Evolutionary conservation across 2,888 invertebrate genomes (phyloP), one percentile per base, ranked within the genome.

Genomic region (Tenthredo notha): DNA sequence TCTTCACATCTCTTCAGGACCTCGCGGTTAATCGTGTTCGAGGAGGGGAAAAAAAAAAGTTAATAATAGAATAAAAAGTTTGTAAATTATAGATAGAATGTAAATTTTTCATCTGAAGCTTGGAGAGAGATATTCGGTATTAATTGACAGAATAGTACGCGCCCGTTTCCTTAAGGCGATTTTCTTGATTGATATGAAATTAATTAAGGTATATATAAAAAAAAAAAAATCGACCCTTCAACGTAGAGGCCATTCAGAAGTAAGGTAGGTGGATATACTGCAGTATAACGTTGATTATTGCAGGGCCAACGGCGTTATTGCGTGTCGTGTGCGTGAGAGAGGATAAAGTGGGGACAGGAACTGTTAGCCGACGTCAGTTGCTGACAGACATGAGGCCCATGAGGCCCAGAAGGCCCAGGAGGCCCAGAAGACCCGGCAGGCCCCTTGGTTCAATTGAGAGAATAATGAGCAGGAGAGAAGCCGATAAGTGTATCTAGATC

Each of bases 331-430:
- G 77, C 77, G 50, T 54, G 50, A 74, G 72, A 74, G 72, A 82
- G 61, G 77, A 72, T 86, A 74, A 80, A 87, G 88, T 88, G 88
- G 89, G 89, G 88, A 88, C 84, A 84, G 88, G 89, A 90, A 91
- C 91, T 90, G 91, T 91, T 91, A 91, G 89, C 89, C 85, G 87
- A 87, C 89, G 88, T 87, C 88, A 87, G 88, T 86, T 85, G 88
- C 84, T 87, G 90, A 88, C 89, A 87, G 86, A 75, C 83, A 61
- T 40, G 86, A 88, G 89, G 89, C 86, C 86, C 87, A 74, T 70
- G 72, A 61, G 87, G 75, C 75, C 50, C 82, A 75, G 5, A 85
- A 88, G 89, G 89, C 86, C 86, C 87, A 70, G 67, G 58, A 58
- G 58, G 43, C 58, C 86, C 87, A 70, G 67, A 50, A 58, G 58